Evolutionary conservation across 2,797 vertebrate genomes (phyloP), one percentile per base, ranked within the genome.

Genomic region (Onychomys torridus): DNA sequence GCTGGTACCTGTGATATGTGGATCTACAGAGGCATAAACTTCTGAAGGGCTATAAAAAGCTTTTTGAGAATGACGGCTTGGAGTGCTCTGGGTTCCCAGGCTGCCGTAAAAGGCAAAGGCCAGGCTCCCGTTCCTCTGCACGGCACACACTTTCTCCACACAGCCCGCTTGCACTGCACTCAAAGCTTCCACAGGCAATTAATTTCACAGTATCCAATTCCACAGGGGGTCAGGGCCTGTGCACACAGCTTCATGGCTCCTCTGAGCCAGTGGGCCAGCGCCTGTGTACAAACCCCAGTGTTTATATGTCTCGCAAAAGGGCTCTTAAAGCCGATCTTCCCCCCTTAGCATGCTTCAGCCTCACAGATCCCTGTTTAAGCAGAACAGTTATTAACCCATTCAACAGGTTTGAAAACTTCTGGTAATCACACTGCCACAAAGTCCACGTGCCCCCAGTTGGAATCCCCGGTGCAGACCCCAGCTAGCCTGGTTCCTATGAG

Each of bases 31-130:
- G 90, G 90, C 43, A 19, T 5, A 3, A 61, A 61, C 94, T 57
- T 96, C 91, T 65, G 71, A 95, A 94, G 84, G 84, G 25, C 91
- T 65, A 59, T 92, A 90, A 96, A 96, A 95, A 78, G 87, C 97
- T 29, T 75, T 84, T 29, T 3, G 84, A 91, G 94, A 75, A 90
- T 32, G 84, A 75, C 11, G 65, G 71, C 37, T 71, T 25, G 46
- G 65, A 43, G 55, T 11, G 73, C 52, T 90, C 87, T 91, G 52
- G 40, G 83, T 34, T 90, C 96, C 83, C 95, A 76, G 95, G 57
- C 89, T 43, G 55, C 88, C 81, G 3, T 69, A 43, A 93, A 90
- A 94, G 94, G 84, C 79, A 57, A 65, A 96, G 95, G 92, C 83
- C 95, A 76, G 95, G 57, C 89, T 43, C 49, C 88, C 81, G 0